Percentiles rank a stretch among this genome's conserved stretches.
phyloP scores from a whole-genome alignment of 1,140 invertebrate genomes.

The Aphaenogaster floridana region DNA sequence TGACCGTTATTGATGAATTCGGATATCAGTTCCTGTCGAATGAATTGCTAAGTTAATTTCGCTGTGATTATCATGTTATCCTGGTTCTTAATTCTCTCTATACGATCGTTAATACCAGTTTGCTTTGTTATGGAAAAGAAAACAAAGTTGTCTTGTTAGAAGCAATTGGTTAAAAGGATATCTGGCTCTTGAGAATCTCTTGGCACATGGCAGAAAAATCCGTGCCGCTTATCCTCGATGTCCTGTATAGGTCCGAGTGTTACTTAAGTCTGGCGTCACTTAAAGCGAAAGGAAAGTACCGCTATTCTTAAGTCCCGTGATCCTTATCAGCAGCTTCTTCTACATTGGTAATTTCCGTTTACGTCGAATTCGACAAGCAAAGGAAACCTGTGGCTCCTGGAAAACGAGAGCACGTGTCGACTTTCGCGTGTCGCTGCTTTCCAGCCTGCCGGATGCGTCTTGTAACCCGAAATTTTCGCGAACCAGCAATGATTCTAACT shows the following conservation, averaged over 20 bases:
- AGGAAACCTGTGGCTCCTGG: slow-evolving; percentile 63
- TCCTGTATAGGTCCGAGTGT: background rate
- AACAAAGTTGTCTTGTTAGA: background rate
- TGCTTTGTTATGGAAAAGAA: background rate
- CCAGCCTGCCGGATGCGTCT: background rate
- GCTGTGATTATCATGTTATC: background rate
- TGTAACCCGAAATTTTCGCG: background rate
- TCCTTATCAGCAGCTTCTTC: slow-evolving; percentile 68
- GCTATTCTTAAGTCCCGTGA: slow-evolving; percentile 73
- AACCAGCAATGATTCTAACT: background rate
- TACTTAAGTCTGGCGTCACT: background rate
- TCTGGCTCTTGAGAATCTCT: too few relatives aligned
- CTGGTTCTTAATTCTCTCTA: background rate
- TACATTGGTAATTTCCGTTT: slow-evolving; percentile 74
- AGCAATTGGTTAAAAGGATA: background rate
- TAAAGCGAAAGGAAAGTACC: slow-evolving; percentile 78
- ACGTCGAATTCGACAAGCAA: slow-evolving; percentile 32
- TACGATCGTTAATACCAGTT: background rate
- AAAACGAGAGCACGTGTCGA: slow-evolving; percentile 60
- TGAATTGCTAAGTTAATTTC: slow-evolving; percentile 18
- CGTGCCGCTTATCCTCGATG: slow-evolving; percentile 39
- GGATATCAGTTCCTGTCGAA: background rate
- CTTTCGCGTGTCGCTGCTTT: slow-evolving; percentile 18
- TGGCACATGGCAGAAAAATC: slow-evolving; percentile 43
- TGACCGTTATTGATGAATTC: slow-evolving; percentile 10